Evolutionary conservation across 2,888 invertebrate species (phyloP).

Genomic region (Parnassius glacialis): DNA sequence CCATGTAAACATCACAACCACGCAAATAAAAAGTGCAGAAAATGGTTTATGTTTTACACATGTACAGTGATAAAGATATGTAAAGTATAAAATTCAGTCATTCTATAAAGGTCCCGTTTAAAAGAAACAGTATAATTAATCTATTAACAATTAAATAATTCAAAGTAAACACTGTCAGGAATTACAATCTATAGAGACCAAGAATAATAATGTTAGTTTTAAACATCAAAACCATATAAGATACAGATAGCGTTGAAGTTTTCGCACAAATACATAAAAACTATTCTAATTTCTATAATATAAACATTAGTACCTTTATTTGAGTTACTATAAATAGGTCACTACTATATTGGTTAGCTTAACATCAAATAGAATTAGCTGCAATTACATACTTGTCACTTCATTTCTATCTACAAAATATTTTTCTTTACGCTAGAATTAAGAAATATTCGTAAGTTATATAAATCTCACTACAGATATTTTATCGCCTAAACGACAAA

Average conservation of each 20-base stretch:
- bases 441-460: conserved; percentile 27
- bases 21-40: neutral
- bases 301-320: conserved; percentile 17
- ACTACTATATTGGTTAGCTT: conserved; percentile 14
- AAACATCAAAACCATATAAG: conserved; percentile 1
- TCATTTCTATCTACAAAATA: conserved; percentile 30
- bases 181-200: conserved; percentile 9
- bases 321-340: conserved; percentile 22
- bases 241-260: too few species aligned
- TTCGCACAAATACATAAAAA: neutral
- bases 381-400: conserved; percentile 20
- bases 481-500: conserved; percentile 11
- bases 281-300: conserved; percentile 3
- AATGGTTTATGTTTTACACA: neutral
- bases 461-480: conserved; percentile 30
- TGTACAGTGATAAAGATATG: neutral
- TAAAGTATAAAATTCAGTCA: neutral
- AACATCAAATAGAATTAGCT: conserved; percentile 12
- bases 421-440: conserved; percentile 29
- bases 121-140: neutral
- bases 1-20: too few species aligned
- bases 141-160: neutral
- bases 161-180: conserved; percentile 15
- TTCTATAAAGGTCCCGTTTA: neutral
- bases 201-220: neutral